Base-by-base conservation (phyloP, 2,113 vertebrate genomes). In the Machaerirhynchus nigripectus region DNA sequence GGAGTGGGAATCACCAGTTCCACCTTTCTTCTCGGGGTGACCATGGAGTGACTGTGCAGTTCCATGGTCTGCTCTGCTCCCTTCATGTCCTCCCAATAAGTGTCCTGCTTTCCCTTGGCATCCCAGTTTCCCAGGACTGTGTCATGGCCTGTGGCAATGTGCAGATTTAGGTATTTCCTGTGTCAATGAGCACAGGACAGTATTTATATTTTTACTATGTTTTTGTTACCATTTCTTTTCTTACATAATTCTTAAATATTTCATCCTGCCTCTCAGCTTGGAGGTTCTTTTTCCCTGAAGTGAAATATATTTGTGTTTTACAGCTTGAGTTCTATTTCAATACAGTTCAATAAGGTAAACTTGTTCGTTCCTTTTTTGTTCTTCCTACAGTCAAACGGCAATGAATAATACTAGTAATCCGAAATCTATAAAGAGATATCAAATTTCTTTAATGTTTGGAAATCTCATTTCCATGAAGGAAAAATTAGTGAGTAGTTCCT, bases 221-320 rank as follows among this genome's bases (percentile, higher is more conserved):
- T 35, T 78, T 64, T 92, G 19, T 71, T 93, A 73, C 30, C 3
- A 30, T 21, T 82, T 92, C 2, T 69, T 52, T 57, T 77, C 42
- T 70, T 33, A 42, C 3, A 4, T 42, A n/a, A 67, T 74, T 77
- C 67, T 33, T 12, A 11, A 83, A 57, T 22, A 57, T 10, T 15
- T 59, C 8, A 67, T 42, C 6, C 22, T 84, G 6, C 16, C 50
- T 73, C 18, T 90, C 30, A 37, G 2, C 27, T 50, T 14, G 9
- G 27, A 22, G 13, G 0, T 2, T 37, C 26, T 57, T 52, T 74
- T 37, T 8, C 24, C 24, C 50, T 52, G 46, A 74, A 59, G 10
- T 28, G 50, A 82, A 59, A 84, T 67, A 30, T 60, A 59, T 87
- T 92, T 65, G 17, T 79, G 15, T n/a, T 92, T 80, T 64, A 80